A percentile compares a stretch with the other conserved stretches of the same genome.
Conservation (phyloP, 1,140 invertebrate genomes). For the Drosophila chauvacae region DNA sequence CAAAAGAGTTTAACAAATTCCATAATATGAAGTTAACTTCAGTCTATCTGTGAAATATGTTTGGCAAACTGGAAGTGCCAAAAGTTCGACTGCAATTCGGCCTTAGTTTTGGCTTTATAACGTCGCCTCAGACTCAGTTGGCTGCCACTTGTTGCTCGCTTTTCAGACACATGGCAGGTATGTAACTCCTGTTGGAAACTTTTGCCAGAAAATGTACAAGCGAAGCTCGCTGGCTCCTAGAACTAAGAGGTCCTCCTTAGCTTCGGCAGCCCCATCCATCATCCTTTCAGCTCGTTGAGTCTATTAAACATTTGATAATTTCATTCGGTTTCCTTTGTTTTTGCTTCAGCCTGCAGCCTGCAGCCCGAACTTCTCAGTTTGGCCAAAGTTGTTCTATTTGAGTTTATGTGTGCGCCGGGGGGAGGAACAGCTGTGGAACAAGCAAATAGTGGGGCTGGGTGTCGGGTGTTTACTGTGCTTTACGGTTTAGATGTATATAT, state of each 20-base stretch:
- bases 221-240: conserved; percentile 4
- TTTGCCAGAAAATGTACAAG: conserved; percentile 21
- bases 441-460: conserved; percentile 31
- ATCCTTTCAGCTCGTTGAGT: conserved; percentile 57
- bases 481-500: conserved; percentile 5
- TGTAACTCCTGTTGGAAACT: conserved; percentile 38
- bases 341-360: conserved; percentile 18
- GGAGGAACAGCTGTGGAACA: conserved; percentile 57
- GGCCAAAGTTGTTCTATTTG: conserved; percentile 70
- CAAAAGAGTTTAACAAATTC: conserved; percentile 4
- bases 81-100: conserved; percentile 5
- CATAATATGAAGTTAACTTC: background rate
- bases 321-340: conserved; percentile 60
- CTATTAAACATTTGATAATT: conserved; percentile 82
- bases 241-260: conserved; percentile 18
- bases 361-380: conserved; percentile 12
- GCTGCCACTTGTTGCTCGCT: conserved; percentile 32
- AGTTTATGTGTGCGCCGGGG: conserved; percentile 56
- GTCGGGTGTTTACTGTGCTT: conserved; percentile 14
- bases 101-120: conserved; percentile 18
- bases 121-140: conserved; percentile 5
- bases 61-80: background rate
- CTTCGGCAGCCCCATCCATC: conserved; percentile 53
- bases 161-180: conserved; percentile 8
- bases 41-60: conserved; percentile 6